Evolutionary conservation across 2,888 invertebrate genomes (phyloP).

Genomic region (Meghimatium bilineatum): DNA sequence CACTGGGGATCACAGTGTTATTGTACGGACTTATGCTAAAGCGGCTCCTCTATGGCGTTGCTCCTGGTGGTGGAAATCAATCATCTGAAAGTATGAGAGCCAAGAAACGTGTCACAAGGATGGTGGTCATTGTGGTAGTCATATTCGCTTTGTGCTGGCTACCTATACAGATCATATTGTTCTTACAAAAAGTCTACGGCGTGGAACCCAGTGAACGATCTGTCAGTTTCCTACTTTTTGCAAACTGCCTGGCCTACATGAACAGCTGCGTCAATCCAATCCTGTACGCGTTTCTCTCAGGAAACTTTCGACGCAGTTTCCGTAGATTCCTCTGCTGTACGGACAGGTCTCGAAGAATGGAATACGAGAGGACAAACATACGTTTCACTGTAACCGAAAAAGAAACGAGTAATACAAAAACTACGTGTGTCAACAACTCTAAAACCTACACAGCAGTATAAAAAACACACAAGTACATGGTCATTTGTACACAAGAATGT

Average conservation of each 20-base stretch:
- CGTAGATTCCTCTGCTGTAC: constrained; percentile 76
- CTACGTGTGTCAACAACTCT: constrained; percentile 36
- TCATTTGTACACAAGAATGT: neutral
- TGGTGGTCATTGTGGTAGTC: constrained; percentile 93
- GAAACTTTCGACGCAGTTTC: constrained; percentile 94
- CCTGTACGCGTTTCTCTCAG: constrained; percentile 94
- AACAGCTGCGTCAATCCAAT: constrained; percentile 97
- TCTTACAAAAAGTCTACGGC: constrained; percentile 84
- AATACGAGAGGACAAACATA: constrained; percentile 68
- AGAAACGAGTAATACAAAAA: constrained; percentile 36
- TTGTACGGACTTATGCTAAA: constrained; percentile 93
- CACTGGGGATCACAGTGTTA: constrained; percentile 89
- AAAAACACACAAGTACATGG: neutral
- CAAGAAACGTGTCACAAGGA: constrained; percentile 91
- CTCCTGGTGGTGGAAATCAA: constrained; percentile 84
- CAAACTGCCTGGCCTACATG: constrained; percentile 85
- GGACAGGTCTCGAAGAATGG: constrained; percentile 58
- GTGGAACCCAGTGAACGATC: constrained; percentile 81
- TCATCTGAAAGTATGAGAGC: constrained; percentile 89
- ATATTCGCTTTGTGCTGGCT: constrained; percentile 86
- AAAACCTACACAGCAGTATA: constrained; percentile 46
- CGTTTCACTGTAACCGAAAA: constrained; percentile 52
- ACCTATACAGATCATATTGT: constrained; percentile 87
- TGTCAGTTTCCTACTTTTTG: constrained; percentile 79
- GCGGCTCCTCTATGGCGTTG: constrained; percentile 88